Conservation (phyloP, 2,888 invertebrate species). For the Hirtodrosophila confusa region DNA sequence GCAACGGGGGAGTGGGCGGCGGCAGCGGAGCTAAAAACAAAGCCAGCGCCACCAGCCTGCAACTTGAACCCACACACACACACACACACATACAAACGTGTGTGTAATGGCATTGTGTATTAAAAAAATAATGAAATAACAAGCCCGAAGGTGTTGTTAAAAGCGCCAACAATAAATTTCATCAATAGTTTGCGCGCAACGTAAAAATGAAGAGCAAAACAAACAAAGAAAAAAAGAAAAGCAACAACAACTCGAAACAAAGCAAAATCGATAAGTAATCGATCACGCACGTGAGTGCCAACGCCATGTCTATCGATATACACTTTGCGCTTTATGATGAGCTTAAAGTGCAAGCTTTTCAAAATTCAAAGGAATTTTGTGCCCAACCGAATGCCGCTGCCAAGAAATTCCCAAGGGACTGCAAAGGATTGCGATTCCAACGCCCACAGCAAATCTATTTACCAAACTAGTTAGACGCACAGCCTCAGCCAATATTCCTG, state of each 20-base stretch:
- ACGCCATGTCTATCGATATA: slow-evolving; percentile 1
- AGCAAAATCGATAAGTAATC: slow-evolving; percentile 33
- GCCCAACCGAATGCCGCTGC: slow-evolving; percentile 52
- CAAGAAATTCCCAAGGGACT: slow-evolving; percentile 32
- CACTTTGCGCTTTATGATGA: slow-evolving; percentile 2
- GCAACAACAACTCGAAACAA: slow-evolving; percentile 20
- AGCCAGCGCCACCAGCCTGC: slow-evolving; percentile 62
- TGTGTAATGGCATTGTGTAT: slow-evolving; percentile 72
- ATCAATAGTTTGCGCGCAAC: slow-evolving; percentile 71
- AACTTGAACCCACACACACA: slow-evolving; percentile 40
- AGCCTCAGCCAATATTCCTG: slow-evolving; percentile 60
- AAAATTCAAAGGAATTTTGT: slow-evolving; percentile 18
- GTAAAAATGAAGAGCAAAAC: slow-evolving; percentile 16
- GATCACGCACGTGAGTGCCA: slow-evolving; percentile 16
- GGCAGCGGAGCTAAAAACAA: slow-evolving; percentile 63
- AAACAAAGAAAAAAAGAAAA: slow-evolving; percentile 19
- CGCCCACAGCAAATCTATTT: slow-evolving; percentile 75
- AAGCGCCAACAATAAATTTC: slow-evolving; percentile 81
- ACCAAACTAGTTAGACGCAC: slow-evolving; percentile 72
- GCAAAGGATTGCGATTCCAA: slow-evolving; percentile 39
- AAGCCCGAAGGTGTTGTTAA: slow-evolving; percentile 83
- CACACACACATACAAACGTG: too few relatives aligned
- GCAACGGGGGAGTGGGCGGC: slow-evolving; percentile 28
- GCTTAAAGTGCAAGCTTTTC: slow-evolving; percentile 28
- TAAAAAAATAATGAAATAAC: slow-evolving; percentile 83